Evolutionary conservation across 2,113 vertebrate species (phyloP).

Genomic region (Cacatua alba): DNA sequence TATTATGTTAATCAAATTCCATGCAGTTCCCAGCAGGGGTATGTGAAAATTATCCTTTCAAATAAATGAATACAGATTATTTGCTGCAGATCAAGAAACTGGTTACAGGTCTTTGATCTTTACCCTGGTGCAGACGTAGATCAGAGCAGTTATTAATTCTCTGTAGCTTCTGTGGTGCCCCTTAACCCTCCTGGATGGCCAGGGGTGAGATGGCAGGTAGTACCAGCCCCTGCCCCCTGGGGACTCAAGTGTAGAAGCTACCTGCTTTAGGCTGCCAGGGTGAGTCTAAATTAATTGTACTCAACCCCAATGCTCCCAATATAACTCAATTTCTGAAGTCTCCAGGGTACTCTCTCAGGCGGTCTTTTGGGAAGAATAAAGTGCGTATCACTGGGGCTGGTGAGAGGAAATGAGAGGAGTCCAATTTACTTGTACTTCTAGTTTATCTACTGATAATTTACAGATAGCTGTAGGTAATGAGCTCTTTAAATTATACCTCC

Average conservation of each 20-base stretch:
- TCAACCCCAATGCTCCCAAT: background rate
- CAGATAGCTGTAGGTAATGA: background rate
- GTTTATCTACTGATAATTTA: background rate
- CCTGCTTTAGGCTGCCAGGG: background rate
- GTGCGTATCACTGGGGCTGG: fast-evolving
- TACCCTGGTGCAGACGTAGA: background rate
- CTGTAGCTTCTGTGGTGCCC: background rate
- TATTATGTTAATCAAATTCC: conserved; percentile 55
- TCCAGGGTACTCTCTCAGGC: background rate
- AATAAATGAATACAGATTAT: conserved; percentile 33
- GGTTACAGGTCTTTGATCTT: background rate
- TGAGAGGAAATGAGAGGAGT: background rate
- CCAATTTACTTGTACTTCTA: background rate
- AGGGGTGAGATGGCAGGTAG: background rate
- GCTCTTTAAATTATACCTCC: background rate
- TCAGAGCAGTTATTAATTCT: background rate
- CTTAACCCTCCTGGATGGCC: background rate
- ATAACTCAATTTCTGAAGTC: background rate
- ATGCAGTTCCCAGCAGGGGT: background rate
- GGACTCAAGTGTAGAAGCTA: background rate
- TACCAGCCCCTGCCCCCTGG: background rate
- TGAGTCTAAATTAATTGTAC: background rate
- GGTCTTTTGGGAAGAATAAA: background rate
- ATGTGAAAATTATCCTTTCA: conserved; percentile 31
- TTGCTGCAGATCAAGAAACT: conserved; percentile 7